Conservation (phyloP, 2,797 vertebrate genomes). For the Peromyscus nudipes region DNA sequence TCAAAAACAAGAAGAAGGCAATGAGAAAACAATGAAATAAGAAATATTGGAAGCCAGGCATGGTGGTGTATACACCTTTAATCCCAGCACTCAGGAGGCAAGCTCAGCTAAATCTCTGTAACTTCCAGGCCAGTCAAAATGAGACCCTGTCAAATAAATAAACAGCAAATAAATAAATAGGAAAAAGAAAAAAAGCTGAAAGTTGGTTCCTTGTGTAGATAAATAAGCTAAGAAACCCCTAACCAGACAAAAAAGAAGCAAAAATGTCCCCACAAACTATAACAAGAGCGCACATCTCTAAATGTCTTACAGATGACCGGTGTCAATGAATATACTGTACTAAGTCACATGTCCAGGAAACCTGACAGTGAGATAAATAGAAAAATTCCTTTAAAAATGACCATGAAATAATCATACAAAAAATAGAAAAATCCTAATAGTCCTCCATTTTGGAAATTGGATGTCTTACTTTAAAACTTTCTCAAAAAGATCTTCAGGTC, state of each 20-base stretch:
- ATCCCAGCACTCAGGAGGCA: neutral
- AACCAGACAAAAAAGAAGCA: neutral
- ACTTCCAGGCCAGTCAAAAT: neutral
- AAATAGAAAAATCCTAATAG: neutral
- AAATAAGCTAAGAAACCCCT: constrained; percentile 21
- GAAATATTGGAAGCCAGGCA: neutral
- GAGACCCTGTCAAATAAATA: neutral
- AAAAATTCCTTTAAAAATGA: constrained; percentile 25
- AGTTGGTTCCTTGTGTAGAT: neutral
- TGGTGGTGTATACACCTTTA: neutral
- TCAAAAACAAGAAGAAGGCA: constrained; percentile 8
- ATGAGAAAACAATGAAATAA: constrained; percentile 24
- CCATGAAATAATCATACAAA: constrained; percentile 8
- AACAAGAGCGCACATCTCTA: neutral
- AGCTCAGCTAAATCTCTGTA: neutral
- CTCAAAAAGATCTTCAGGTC: neutral
- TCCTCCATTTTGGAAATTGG: neutral
- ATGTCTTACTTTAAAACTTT: constrained; percentile 9
- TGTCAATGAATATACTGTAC: neutral
- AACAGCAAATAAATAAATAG: neutral
- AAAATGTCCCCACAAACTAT: neutral
- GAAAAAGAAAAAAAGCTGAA: neutral
- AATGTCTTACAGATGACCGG: neutral
- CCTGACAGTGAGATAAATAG: constrained; percentile 3
- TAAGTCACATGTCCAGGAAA: constrained; percentile 1